A percentile compares a stretch with the other conserved stretches of the same genome.
Evolutionary conservation across 1,140 invertebrate species (phyloP).

Genomic region (Rhopalosiphum maidis): DNA sequence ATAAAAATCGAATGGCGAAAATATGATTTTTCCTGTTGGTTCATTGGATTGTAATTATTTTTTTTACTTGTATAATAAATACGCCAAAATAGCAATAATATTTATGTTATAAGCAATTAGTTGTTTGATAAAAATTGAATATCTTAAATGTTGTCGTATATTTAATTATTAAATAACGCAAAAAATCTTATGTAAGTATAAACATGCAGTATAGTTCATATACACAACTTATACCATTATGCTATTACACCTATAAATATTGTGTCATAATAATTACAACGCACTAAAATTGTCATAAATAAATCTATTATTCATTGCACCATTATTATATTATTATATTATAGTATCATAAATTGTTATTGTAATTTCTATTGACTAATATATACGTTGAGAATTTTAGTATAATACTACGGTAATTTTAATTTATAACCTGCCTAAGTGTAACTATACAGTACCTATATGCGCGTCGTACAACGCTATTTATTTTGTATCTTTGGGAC

Average conservation of each 20-base stretch:
- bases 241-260: neutral
- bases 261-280: slow-evolving; percentile 14
- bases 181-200: neutral
- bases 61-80: neutral
- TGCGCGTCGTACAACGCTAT: neutral
- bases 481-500: neutral
- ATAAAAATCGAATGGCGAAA: neutral
- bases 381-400: neutral
- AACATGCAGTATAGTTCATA: neutral
- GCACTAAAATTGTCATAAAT: neutral
- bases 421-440: slow-evolving; percentile 13
- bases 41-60: neutral
- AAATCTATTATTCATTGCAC: neutral
- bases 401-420: slow-evolving; percentile 35
- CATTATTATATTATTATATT: neutral
- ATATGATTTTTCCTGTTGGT: neutral
- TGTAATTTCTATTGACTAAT: neutral
- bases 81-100: neutral
- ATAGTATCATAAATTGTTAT: slow-evolving; percentile 21
- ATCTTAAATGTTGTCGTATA: neutral
- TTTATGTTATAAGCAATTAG: neutral
- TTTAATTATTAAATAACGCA: neutral
- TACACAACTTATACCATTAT: neutral
- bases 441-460: neutral
- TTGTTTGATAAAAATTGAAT: neutral